A percentile compares a stretch with the other conserved stretches of the same genome.
These are phyloP conservation scores for Euzophera pinguis DNA, from an alignment of 2,888 invertebrate species.

Conservation along the genomic window DNA sequence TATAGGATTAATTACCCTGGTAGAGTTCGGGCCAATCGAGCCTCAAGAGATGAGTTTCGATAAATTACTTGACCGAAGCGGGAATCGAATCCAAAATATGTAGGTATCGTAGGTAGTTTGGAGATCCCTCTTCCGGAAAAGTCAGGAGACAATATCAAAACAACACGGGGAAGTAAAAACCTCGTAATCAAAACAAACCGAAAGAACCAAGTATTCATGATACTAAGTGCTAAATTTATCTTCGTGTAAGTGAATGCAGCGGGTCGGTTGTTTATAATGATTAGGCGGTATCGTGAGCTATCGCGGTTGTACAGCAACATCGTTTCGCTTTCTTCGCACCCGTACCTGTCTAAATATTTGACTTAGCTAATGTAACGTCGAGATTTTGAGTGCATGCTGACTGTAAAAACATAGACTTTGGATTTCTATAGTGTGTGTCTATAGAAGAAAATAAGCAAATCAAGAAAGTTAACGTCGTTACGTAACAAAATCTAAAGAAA, in stretches of 20 bases:
- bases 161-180: too few relatives aligned
- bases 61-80: too few relatives aligned
- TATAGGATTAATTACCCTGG: too few relatives aligned
- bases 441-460: too few relatives aligned
- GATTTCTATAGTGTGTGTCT: background rate
- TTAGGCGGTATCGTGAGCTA: constrained; percentile 3
- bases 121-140: too few relatives aligned
- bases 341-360: constrained; percentile 9
- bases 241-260: constrained; percentile 1
- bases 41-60: too few relatives aligned
- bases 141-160: too few relatives aligned
- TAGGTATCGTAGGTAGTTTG: too few relatives aligned
- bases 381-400: background rate
- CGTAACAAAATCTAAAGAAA: too few relatives aligned
- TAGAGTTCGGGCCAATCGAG: too few relatives aligned
- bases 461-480: too few relatives aligned
- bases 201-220: background rate
- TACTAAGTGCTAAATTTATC: constrained; percentile 4
- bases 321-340: constrained; percentile 1
- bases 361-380: constrained; percentile 2
- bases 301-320: background rate
- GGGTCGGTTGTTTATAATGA: constrained; percentile 4
- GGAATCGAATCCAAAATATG: too few relatives aligned
- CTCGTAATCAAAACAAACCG: background rate
- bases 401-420: background rate